Evolutionary conservation across 2,888 invertebrate genomes (phyloP), one percentile per base, ranked within the genome.

Genomic region (Cataglyphis albicans): DNA sequence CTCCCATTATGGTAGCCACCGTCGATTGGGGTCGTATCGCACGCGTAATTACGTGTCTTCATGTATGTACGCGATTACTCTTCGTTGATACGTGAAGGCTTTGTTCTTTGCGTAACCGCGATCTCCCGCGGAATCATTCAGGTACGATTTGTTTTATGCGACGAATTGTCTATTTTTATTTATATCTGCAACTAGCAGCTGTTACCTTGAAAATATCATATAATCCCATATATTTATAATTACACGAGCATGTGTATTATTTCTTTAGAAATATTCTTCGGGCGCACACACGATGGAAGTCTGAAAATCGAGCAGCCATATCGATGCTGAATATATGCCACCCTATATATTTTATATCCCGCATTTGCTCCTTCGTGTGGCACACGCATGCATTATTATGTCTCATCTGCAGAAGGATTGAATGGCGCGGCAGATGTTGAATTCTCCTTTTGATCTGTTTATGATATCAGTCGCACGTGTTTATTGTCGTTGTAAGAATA

Each of bases 381-480:
- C 87, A 81, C 86, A 84, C 76, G 87, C 68, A 29, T 78, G 52
- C 80, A 73, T 78, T 81, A 72, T 75, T 65, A 68, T 63, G 63
- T 84, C 72, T 88, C 82, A 65, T 64, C 52, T 72, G 74, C 64
- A 38, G 67, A 82, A 87, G 82, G 86, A 83, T 87, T 84, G 84
- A 88, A 86, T 84, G 64, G 67, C 68, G 76, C 75, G 85, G 84
- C 91, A 91, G 91, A 91, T 91, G 91, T 91, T 82, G 55, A 38
- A 74, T 48, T 83, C 81, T 83, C 70, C 81, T 67, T 35, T 80
- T 63, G 64, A 82, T 86, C 82, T 70, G 63, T 61, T 15, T 80
- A n/a, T 78, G 65, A 83, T 70, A 85, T 82, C 75, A 82, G 74
- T 72, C 72, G 81, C 84, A 73, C 65, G 80, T 82, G 61, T 73